Conservation (phyloP, 92 coral and sea anemone genomes). For the Paragorgia papillata region DNA sequence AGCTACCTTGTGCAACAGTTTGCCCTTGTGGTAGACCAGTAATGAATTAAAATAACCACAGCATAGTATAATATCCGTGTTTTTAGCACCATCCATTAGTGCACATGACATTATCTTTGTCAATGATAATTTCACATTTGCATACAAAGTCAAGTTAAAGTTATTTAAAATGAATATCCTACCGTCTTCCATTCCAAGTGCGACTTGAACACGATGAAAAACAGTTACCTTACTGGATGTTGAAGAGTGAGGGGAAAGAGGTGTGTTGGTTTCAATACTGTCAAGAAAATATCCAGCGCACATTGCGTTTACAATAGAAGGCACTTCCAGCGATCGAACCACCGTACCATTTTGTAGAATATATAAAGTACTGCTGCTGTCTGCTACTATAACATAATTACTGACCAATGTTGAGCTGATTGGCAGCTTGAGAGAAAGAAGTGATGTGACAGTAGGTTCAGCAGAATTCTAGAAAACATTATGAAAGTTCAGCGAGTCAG, state of each 20-base stretch:
- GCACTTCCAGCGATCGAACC: conserved; percentile 62
- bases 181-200: conserved; percentile 75
- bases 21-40: conserved; percentile 63
- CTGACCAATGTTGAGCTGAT: conserved; percentile 56
- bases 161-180: conserved; percentile 63
- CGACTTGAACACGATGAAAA: conserved; percentile 70
- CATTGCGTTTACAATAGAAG: conserved; percentile 84
- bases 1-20: conserved; percentile 51
- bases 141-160: conserved; percentile 66
- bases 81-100: conserved; percentile 26
- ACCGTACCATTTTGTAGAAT: conserved; percentile 77
- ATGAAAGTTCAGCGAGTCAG: background rate
- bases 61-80: conserved; percentile 63
- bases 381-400: conserved; percentile 77
- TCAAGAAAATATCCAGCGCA: conserved; percentile 71
- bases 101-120: conserved; percentile 60
- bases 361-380: conserved; percentile 69
- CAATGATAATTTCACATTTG: conserved; percentile 65
- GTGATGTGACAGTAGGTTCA: conserved; percentile 59
- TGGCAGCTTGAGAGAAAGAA: conserved; percentile 66
- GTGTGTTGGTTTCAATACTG: conserved; percentile 49
- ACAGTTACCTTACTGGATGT: conserved; percentile 53
- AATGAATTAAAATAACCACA: conserved; percentile 77
- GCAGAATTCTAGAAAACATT: conserved; percentile 43
- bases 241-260: conserved; percentile 70